Conservation (phyloP, 2,797 vertebrate species). For the Muraenolepis orangiensis region DNA sequence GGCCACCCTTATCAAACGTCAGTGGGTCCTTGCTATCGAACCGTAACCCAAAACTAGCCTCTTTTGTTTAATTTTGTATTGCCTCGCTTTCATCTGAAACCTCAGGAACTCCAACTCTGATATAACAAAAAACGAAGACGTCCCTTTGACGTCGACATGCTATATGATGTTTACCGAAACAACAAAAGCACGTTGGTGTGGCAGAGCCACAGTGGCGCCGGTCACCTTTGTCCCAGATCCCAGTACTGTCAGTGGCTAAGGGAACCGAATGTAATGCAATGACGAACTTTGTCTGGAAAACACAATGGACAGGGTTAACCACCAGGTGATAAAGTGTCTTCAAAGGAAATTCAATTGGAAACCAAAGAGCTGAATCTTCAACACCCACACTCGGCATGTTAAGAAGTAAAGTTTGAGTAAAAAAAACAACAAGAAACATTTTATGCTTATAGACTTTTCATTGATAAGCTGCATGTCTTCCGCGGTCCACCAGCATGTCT, state of each 20-base stretch:
- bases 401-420: background rate
- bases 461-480: background rate
- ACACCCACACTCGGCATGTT: background rate
- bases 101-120: background rate
- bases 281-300: background rate
- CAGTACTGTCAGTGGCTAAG: background rate
- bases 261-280: background rate
- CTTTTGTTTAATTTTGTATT: no score
- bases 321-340: background rate
- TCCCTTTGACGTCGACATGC: background rate
- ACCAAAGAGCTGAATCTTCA: background rate
- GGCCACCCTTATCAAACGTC: conserved; percentile 42
- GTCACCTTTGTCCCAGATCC: background rate
- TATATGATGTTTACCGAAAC: background rate
- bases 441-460: background rate
- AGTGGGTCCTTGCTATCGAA: no score
- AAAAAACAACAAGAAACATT: background rate
- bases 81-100: conserved; percentile 9
- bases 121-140: background rate
- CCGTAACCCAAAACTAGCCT: no score
- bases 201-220: background rate
- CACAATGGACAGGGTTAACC: no score
- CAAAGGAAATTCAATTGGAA: background rate
- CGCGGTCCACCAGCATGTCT: background rate
- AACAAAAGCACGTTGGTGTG: background rate